Percentiles rank a stretch among this genome's conserved stretches.
phyloP scores from a whole-genome alignment of 2,113 vertebrate species.

The Gopherus flavomarginatus region DNA sequence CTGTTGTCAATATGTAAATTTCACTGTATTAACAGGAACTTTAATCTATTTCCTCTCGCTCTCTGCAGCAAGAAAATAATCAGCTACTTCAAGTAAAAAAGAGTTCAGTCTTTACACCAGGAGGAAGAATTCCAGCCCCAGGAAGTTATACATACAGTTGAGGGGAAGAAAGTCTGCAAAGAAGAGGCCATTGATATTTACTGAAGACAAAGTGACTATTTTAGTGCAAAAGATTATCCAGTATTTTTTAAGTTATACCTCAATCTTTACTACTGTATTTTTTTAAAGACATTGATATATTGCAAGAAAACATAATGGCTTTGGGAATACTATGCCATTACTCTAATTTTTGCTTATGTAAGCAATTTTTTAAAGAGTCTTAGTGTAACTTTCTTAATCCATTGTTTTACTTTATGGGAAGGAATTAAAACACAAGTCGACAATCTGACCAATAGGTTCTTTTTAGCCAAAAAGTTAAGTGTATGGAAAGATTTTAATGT shows the following conservation, averaged over 20 bases:
- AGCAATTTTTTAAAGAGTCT: conserved; percentile 49
- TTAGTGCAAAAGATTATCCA: conserved; percentile 80
- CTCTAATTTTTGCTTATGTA: conserved; percentile 60
- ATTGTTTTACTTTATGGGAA: conserved; percentile 39
- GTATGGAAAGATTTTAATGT: background rate
- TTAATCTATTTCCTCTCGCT: background rate
- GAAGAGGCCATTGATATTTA: conserved; percentile 30
- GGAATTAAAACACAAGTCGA: background rate
- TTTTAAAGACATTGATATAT: conserved; percentile 64
- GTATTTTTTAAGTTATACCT: conserved; percentile 92
- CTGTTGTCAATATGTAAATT: background rate
- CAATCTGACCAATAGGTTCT: conserved; percentile 44
- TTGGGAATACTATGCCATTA: conserved; percentile 37
- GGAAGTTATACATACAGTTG: conserved; percentile 2
- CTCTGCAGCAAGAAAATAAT: conserved; percentile 76
- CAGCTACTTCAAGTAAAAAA: background rate
- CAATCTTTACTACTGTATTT: conserved; percentile 92
- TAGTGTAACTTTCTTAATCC: conserved; percentile 21
- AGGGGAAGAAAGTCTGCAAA: conserved; percentile 13
- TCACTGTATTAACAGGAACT: background rate
- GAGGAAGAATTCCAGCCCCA: conserved; percentile 54
- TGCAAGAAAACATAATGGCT: conserved; percentile 26
- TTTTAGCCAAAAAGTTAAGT: conserved; percentile 27
- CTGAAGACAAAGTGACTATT: conserved; percentile 43
- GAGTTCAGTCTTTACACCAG: conserved; percentile 8